phyloP scores from a whole-genome alignment of 2,113 vertebrate species.

The Oenanthe oenanthe region DNA sequence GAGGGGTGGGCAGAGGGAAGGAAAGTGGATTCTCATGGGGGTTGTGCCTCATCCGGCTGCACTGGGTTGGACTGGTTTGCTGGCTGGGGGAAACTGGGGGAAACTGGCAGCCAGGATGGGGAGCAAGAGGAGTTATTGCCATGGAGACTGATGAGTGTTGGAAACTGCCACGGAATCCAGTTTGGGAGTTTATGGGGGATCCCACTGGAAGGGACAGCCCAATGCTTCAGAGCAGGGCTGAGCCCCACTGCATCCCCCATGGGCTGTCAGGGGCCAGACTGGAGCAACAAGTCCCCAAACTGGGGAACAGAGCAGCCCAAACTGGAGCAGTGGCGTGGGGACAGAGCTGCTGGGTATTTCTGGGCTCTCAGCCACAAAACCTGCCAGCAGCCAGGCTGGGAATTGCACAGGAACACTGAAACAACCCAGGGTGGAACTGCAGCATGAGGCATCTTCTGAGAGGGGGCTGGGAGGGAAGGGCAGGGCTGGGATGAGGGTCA shows the following conservation, averaged over 20 bases:
- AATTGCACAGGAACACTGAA: accelerated
- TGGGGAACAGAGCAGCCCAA: not conserved
- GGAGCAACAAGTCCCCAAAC: not conserved
- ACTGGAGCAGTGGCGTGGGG: not conserved
- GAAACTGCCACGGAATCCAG: conserved; percentile 2
- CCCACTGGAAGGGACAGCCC: accelerated
- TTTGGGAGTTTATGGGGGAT: not conserved
- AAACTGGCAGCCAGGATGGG: not conserved
- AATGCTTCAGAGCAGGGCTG: not conserved
- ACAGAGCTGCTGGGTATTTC: not conserved
- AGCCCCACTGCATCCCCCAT: not conserved
- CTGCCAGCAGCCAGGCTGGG: not conserved
- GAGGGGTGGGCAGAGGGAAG: not conserved
- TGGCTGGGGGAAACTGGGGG: not conserved
- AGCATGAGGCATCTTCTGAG: accelerated
- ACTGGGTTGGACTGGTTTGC: not conserved
- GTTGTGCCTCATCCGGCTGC: accelerated
- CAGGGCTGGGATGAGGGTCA: too few relatives aligned
- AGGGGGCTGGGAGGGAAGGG: not conserved
- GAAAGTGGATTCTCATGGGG: not conserved
- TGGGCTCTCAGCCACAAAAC: not conserved
- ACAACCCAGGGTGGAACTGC: not conserved
- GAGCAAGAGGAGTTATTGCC: not conserved
- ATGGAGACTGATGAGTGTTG: not conserved
- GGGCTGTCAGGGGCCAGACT: not conserved